Percentiles rank a stretch among this genome's conserved stretches.
Conservation (phyloP, 2,113 vertebrate species). For the Menura novaehollandiae region DNA sequence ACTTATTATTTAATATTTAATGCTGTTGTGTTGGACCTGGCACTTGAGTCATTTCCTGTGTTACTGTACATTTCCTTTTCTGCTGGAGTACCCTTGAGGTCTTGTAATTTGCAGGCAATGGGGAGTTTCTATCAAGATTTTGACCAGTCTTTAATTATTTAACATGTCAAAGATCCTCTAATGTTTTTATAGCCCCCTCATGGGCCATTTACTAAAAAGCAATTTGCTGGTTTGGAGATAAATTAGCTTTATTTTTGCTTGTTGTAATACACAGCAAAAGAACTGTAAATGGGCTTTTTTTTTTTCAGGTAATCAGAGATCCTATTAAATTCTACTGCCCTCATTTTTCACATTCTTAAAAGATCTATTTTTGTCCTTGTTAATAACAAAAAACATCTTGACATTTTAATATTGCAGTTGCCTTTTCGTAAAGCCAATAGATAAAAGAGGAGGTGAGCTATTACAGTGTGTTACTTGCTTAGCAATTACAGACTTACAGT, state of each 20-base stretch:
- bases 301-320: neutral
- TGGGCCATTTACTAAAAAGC: constrained; percentile 65
- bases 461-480: neutral
- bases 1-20: constrained; percentile 56
- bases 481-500: neutral
- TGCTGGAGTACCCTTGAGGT: neutral
- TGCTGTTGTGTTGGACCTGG: neutral
- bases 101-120: constrained; percentile 48
- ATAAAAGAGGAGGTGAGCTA: neutral
- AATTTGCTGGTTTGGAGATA: constrained; percentile 67
- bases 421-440: neutral
- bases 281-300: constrained; percentile 6
- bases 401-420: constrained; percentile 4
- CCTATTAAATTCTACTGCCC: constrained; percentile 29
- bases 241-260: constrained; percentile 68
- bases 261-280: constrained; percentile 10
- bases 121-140: constrained; percentile 56
- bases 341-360: constrained; percentile 58
- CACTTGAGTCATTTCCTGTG: neutral
- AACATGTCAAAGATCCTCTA: constrained; percentile 60
- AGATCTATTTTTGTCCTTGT: constrained; percentile 11
- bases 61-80: neutral
- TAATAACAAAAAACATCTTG: constrained; percentile 19
- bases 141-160: constrained; percentile 72
- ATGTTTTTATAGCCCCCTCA: constrained; percentile 67